Evolutionary conservation across 2,797 vertebrate genomes (phyloP).

Genomic region (Schizopygopsis pylzovi): DNA sequence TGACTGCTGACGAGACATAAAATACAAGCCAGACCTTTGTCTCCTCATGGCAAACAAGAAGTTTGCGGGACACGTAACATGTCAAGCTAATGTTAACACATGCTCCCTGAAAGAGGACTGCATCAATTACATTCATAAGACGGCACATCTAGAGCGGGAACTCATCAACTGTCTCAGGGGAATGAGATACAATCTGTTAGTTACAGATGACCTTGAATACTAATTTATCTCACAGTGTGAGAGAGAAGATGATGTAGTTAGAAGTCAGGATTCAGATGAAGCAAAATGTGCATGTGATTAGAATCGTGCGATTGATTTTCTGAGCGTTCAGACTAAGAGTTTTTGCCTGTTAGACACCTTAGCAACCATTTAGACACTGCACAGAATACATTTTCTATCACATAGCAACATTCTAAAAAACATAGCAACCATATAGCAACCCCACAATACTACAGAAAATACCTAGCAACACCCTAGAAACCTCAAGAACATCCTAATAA

Average conservation of each 20-base stretch:
- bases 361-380: background rate
- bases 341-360: background rate
- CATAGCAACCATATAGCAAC: background rate
- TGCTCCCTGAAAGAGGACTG: conserved; percentile 30
- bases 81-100: conserved; percentile 49
- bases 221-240: conserved; percentile 23
- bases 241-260: background rate
- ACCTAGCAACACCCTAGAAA: background rate
- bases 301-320: background rate
- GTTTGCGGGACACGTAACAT: conserved; percentile 20
- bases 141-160: conserved; percentile 65
- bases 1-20: conserved; percentile 22
- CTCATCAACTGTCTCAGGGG: conserved; percentile 63
- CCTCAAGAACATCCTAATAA: background rate
- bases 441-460: background rate
- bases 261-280: background rate
- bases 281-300: background rate
- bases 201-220: conserved; percentile 52
- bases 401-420: background rate
- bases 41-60: conserved; percentile 29
- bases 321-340: background rate
- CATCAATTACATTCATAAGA: conserved; percentile 59
- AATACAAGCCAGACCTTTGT: conserved; percentile 4
- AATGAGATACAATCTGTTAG: conserved; percentile 54
- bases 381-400: background rate